Evolutionary conservation across 1,140 invertebrate genomes (phyloP).

Genomic region (Lordiphosa stackelbergi): DNA sequence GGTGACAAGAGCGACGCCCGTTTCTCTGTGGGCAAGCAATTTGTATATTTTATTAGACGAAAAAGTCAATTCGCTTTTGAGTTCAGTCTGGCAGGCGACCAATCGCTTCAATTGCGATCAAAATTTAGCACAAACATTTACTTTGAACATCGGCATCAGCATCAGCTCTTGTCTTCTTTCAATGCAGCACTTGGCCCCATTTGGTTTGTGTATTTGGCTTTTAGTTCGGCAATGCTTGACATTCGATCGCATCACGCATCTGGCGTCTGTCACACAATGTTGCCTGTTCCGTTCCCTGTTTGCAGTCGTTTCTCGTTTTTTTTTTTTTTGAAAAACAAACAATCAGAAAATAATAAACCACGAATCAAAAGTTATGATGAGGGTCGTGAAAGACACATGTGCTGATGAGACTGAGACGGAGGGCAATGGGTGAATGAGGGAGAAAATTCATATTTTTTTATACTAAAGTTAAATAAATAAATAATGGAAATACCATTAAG

Average conservation of each 20-base stretch:
- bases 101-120: slow-evolving; percentile 15
- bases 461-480: no score
- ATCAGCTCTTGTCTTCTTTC: not conserved
- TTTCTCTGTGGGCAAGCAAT: slow-evolving; percentile 22
- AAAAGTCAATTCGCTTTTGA: slow-evolving; percentile 38
- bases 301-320: not conserved
- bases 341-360: slow-evolving; percentile 40
- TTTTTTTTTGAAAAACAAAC: slow-evolving; percentile 8
- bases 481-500: no score
- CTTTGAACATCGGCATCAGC: slow-evolving; percentile 6
- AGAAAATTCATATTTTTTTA: no score
- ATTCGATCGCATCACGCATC: slow-evolving; percentile 51
- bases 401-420: no score
- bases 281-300: slow-evolving; percentile 31
- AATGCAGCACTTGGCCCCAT: slow-evolving; percentile 28
- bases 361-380: slow-evolving; percentile 52
- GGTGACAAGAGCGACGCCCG: slow-evolving; percentile 40
- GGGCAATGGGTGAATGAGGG: no score
- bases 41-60: slow-evolving; percentile 61
- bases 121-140: slow-evolving; percentile 24
- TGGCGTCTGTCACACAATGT: slow-evolving; percentile 50
- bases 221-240: slow-evolving; percentile 43
- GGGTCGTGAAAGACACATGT: slow-evolving; percentile 22
- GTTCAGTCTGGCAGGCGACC: slow-evolving; percentile 36
- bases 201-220: slow-evolving; percentile 50